Evolutionary conservation across 2,797 vertebrate species (phyloP).

Genomic region (Muraenolepis orangiensis): DNA sequence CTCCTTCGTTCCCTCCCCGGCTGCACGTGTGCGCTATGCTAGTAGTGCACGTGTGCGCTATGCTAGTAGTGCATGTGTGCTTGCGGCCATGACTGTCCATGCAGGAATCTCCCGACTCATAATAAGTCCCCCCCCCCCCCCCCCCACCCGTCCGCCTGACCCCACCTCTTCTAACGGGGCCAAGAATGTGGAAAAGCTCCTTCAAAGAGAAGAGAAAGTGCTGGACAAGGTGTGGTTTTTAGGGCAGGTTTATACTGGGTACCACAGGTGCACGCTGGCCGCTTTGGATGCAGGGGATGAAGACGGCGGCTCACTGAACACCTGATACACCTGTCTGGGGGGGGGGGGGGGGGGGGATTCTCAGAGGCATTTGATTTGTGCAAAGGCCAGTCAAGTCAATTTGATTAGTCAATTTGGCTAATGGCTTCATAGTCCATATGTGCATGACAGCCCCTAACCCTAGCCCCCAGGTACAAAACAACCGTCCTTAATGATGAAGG

Average conservation of each 20-base stretch:
- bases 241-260: slow-evolving; percentile 61
- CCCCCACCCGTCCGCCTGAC: not conserved
- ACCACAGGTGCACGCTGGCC: slow-evolving; percentile 68
- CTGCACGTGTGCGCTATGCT: slow-evolving; percentile 50
- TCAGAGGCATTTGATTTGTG: too few relatives aligned
- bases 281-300: slow-evolving; percentile 44
- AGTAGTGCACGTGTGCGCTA: slow-evolving; percentile 49
- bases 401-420: too few relatives aligned
- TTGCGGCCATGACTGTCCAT: slow-evolving; percentile 68
- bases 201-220: slow-evolving; percentile 56
- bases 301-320: slow-evolving; percentile 44
- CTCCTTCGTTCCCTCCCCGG: slow-evolving; percentile 50
- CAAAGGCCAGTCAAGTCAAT: too few relatives aligned
- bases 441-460: too few relatives aligned
- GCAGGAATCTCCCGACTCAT: slow-evolving; percentile 66
- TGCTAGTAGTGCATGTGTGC: slow-evolving; percentile 49
- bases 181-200: slow-evolving; percentile 70
- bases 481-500: too few relatives aligned
- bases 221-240: slow-evolving; percentile 62
- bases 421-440: too few relatives aligned
- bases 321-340: slow-evolving; percentile 58
- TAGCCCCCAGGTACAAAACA: too few relatives aligned
- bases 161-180: slow-evolving; percentile 45
- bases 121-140: slow-evolving; percentile 48
- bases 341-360: not conserved